A percentile compares a stretch with the other conserved stretches of the same genome.
phyloP scores from a whole-genome alignment of 2,888 invertebrate species.

The Sphinx pinastri region DNA sequence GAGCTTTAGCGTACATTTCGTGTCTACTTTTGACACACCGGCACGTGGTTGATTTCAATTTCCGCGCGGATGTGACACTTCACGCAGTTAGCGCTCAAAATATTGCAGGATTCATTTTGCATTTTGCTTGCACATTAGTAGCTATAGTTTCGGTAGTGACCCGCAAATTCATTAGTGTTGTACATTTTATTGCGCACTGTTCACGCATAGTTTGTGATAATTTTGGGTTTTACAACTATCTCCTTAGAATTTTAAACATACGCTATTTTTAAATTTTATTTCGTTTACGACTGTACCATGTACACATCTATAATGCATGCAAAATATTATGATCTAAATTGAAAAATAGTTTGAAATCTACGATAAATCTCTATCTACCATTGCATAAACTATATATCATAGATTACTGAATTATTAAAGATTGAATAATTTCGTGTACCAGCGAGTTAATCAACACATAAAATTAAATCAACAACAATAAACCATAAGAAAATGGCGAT shows the following conservation, averaged over 20 bases:
- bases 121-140: constrained; percentile 19
- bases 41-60: constrained; percentile 56
- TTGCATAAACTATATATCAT: too few species aligned
- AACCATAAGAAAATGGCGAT: background rate
- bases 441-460: background rate
- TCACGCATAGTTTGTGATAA: background rate
- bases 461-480: background rate
- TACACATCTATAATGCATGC: too few species aligned
- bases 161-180: constrained; percentile 15
- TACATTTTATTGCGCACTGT: constrained; percentile 4
- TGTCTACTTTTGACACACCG: constrained; percentile 14
- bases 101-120: constrained; percentile 19
- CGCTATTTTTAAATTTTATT: too few species aligned
- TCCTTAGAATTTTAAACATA: background rate
- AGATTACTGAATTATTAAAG: too few species aligned
- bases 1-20: constrained; percentile 11
- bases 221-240: background rate
- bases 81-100: constrained; percentile 20
- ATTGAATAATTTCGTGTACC: background rate
- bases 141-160: constrained; percentile 2
- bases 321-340: too few species aligned
- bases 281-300: too few species aligned
- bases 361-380: too few species aligned
- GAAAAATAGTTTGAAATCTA: too few species aligned
- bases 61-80: constrained; percentile 65